Evolutionary conservation across 2,888 invertebrate species (phyloP), one percentile per base, ranked within the genome.

Genomic region (Cheilosia soror): DNA sequence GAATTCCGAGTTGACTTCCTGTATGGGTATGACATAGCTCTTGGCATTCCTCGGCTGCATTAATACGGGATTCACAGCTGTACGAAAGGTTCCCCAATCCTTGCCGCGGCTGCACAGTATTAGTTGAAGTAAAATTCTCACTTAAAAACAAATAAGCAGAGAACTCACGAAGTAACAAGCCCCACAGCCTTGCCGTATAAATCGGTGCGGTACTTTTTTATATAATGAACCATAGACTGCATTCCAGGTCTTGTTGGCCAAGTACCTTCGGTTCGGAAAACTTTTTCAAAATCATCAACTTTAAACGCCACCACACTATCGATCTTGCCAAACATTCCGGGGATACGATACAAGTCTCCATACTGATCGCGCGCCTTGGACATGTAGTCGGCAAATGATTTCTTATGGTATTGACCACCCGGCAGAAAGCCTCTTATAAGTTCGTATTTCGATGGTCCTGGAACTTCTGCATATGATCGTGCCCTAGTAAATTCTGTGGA

Each of bases 51-150:
- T 94, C 0, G 95, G 95, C 88, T 95, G 94, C 90, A 96, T 91
- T 90, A 96, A 92, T 42, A 95, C 93, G 65, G 95, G 95, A 90
- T 96, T 95, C 0, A 95, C 95, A 79, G 94, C 94, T 0, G 94
- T 94, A 20, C 96, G 93, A 87, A 96, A 93, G 68, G 94, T 93
- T 49, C 94, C 93, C 96, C 96, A 96, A 87, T 94, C 93, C 13
- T 94, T 93, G 0, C 95, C 96, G 90, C 95, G 94, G 2, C 94
- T 94, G 88, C 4, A 62, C 42, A 90, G 89, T 27, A 37, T 1
- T 53, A 20, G 13, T 31, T 37, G 4, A 47, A 53, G 6, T 20
- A 7, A 9, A 4, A 9, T 2, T 4, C 4, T 5, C 9, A 27
- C 25, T 27, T 11, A 1, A 13, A 27, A 27, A 4, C 5, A 6